These are phyloP conservation scores for Rattus rattus DNA, from an alignment of 2,113 vertebrate genomes.

Conservation along the genomic window DNA sequence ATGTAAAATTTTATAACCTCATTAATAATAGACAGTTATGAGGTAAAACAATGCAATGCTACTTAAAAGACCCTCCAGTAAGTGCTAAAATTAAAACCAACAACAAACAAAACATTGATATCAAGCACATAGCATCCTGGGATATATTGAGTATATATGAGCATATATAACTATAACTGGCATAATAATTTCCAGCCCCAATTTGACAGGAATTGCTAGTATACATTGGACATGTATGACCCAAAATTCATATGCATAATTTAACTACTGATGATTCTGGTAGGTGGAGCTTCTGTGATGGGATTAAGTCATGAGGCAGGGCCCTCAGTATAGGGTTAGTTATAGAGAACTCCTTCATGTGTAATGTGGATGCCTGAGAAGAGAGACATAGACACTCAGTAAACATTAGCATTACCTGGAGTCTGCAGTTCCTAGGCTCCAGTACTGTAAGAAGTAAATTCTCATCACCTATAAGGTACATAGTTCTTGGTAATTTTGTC, in stretches of 20 bases:
- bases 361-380: neutral
- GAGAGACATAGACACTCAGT: neutral
- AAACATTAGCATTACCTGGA: neutral
- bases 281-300: neutral
- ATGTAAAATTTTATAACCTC: neutral
- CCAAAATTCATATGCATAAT: neutral
- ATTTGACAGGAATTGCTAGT: neutral
- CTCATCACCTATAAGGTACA: neutral
- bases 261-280: neutral
- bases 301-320: neutral
- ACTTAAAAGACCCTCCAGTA: neutral
- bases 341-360: neutral
- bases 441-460: neutral
- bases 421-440: neutral
- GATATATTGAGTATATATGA: too few relatives aligned
- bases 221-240: neutral
- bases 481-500: neutral
- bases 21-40: neutral
- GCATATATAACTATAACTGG: neutral
- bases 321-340: neutral
- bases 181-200: neutral
- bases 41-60: neutral
- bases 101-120: too few relatives aligned
- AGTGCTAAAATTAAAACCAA: neutral
- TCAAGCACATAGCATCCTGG: neutral